These are phyloP conservation scores for Alosa sapidissima DNA, from an alignment of 2,797 vertebrate species.

Conservation along the genomic window DNA sequence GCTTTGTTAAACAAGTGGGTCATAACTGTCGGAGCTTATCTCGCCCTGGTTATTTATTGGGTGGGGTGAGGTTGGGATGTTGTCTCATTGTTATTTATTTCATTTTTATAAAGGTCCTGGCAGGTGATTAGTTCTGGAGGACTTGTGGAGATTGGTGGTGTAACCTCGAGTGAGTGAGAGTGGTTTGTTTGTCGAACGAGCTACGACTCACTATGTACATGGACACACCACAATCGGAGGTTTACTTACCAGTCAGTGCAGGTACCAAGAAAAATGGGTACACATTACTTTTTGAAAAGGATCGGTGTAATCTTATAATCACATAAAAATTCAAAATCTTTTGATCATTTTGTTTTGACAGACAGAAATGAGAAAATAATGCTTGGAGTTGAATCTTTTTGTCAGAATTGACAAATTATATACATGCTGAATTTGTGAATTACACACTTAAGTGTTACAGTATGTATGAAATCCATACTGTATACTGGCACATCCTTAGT, in stretches of 20 bases:
- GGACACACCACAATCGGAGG: background rate
- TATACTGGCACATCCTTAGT: background rate
- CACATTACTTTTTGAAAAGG: background rate
- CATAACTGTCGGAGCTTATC: constrained; percentile 10
- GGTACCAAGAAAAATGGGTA: background rate
- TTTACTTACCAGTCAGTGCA: background rate
- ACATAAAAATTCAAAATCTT: background rate
- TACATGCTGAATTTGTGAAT: background rate
- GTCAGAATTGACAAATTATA: background rate
- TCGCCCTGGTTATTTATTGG: background rate
- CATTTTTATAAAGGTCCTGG: background rate
- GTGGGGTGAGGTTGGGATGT: background rate
- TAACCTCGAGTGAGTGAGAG: background rate
- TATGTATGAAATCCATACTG: background rate
- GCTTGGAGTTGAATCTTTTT: background rate
- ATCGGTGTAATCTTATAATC: background rate
- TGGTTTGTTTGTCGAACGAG: background rate
- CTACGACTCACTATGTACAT: background rate
- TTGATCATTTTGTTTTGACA: background rate
- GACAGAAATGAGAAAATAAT: background rate
- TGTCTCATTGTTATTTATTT: background rate
- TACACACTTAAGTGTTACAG: background rate
- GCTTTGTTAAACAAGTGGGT: constrained; percentile 15
- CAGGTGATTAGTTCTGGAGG: background rate
- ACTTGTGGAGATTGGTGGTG: background rate